Conservation (phyloP, 1,140 invertebrate genomes). For the Trypoxylus dichotomus region DNA sequence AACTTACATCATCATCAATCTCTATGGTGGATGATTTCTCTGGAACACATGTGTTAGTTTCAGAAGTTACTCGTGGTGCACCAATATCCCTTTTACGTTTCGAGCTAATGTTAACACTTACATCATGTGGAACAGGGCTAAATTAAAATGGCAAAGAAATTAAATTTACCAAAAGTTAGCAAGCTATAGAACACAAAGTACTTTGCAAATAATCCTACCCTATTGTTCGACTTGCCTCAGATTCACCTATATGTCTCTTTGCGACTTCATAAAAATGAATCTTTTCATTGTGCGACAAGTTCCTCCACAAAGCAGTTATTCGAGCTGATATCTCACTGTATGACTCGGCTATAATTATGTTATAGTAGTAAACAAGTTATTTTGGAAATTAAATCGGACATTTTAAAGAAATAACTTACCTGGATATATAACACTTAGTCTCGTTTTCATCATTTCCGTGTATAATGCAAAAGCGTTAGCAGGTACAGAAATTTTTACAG, state of each 20-base stretch:
- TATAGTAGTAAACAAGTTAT: too few relatives aligned
- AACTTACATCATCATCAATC: neutral
- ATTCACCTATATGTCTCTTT: slow-evolving; percentile 31
- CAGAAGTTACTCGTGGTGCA: neutral
- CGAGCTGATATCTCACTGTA: slow-evolving; percentile 59
- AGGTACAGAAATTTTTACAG: slow-evolving; percentile 52
- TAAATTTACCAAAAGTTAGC: too few relatives aligned
- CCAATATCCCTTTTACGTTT: neutral
- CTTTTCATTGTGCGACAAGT: slow-evolving; percentile 53
- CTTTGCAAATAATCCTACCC: neutral
- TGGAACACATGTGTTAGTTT: neutral
- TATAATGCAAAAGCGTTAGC: slow-evolving; percentile 63
- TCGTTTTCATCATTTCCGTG: slow-evolving; percentile 56
- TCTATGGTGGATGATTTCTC: neutral
- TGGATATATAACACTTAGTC: slow-evolving; percentile 55
- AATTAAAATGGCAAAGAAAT: neutral
- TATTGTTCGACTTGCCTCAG: neutral
- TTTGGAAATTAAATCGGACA: neutral
- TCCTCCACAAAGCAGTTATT: slow-evolving; percentile 59
- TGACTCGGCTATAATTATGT: slow-evolving; percentile 48
- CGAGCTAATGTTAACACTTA: neutral
- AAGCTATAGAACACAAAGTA: too few relatives aligned
- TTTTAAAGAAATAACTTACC: slow-evolving; percentile 38
- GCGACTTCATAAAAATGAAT: slow-evolving; percentile 55
- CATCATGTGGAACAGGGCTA: neutral